Conservation (phyloP, 1,140 invertebrate species). For the Diorhabda sublineata region DNA sequence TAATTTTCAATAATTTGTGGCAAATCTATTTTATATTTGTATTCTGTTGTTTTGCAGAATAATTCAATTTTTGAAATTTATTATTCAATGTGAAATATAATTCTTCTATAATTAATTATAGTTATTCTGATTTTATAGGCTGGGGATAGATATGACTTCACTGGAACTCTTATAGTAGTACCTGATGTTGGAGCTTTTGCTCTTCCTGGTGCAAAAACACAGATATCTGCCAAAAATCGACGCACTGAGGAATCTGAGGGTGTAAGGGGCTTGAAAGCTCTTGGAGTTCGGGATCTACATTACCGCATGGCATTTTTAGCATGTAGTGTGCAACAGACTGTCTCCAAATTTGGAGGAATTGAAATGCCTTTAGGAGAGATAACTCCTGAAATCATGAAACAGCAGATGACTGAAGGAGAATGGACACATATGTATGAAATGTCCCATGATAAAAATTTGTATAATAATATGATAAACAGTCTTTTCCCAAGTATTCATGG, state of each 20-base stretch:
- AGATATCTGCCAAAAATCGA: constrained; percentile 71
- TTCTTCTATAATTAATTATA: too few species aligned
- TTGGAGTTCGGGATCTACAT: constrained; percentile 93
- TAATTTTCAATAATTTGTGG: too few species aligned
- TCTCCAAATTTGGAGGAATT: constrained; percentile 75
- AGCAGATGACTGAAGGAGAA: constrained; percentile 91
- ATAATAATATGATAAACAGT: constrained; percentile 86
- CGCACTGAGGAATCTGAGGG: constrained; percentile 78
- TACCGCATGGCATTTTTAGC: constrained; percentile 95
- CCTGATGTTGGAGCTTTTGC: constrained; percentile 89
- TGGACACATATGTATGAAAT: constrained; percentile 97
- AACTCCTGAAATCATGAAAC: constrained; percentile 85
- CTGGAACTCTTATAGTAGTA: constrained; percentile 94
- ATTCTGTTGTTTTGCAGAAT: too few species aligned
- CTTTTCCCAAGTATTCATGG: constrained; percentile 98
- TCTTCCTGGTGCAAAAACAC: constrained; percentile 81
- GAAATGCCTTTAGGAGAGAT: constrained; percentile 76
- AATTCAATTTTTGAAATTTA: too few species aligned
- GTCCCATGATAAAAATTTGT: constrained; percentile 90
- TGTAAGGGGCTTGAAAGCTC: constrained; percentile 75
- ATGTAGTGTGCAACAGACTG: constrained; percentile 84
- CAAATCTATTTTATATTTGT: too few species aligned
- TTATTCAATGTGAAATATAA: too few species aligned
- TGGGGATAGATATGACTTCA: constrained; percentile 90
- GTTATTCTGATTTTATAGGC: constrained; percentile 45